These are phyloP conservation scores for Eudasyphora cyanicolor DNA, from an alignment of 2,888 invertebrate genomes.

Conservation along the genomic window DNA sequence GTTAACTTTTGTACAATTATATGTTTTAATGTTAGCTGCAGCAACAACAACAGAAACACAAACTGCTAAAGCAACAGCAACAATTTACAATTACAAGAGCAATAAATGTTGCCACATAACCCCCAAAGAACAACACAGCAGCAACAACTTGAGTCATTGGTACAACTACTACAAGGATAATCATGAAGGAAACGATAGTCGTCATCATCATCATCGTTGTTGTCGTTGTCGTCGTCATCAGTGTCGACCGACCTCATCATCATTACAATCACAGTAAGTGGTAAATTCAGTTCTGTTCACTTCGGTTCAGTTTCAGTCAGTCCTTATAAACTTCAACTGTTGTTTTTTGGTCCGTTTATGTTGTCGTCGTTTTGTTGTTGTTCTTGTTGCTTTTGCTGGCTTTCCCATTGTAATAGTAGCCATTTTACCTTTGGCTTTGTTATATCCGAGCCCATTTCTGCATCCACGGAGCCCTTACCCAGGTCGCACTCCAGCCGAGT, in stretches of 20 bases:
- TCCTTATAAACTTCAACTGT: constrained; percentile 18
- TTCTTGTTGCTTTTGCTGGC: not conserved
- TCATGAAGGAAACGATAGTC: constrained; percentile 26
- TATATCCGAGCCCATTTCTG: constrained; percentile 31
- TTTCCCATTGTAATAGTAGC: constrained; percentile 31
- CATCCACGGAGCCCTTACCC: not conserved
- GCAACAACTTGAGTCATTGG: not conserved
- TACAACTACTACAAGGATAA: not conserved
- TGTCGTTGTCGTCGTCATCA: constrained; percentile 17
- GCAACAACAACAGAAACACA: constrained; percentile 33
- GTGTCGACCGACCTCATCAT: constrained; percentile 16
- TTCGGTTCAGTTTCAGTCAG: constrained; percentile 7
- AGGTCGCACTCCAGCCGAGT: not conserved
- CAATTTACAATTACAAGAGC: constrained; percentile 28
- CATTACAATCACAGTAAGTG: constrained; percentile 32
- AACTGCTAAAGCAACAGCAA: constrained; percentile 20
- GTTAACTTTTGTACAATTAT: constrained; percentile 58
- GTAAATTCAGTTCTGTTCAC: constrained; percentile 13
- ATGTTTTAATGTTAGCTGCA: constrained; percentile 41
- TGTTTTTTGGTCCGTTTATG: not conserved
- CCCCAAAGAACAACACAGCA: not conserved
- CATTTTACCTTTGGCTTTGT: constrained; percentile 53
- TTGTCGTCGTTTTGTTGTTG: not conserved
- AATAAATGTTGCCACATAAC: constrained; percentile 17
- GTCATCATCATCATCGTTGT: constrained; percentile 26